Evolutionary conservation across 2,888 invertebrate genomes (phyloP), one percentile per base, ranked within the genome.

Genomic region (Andrena chrysosceles): DNA sequence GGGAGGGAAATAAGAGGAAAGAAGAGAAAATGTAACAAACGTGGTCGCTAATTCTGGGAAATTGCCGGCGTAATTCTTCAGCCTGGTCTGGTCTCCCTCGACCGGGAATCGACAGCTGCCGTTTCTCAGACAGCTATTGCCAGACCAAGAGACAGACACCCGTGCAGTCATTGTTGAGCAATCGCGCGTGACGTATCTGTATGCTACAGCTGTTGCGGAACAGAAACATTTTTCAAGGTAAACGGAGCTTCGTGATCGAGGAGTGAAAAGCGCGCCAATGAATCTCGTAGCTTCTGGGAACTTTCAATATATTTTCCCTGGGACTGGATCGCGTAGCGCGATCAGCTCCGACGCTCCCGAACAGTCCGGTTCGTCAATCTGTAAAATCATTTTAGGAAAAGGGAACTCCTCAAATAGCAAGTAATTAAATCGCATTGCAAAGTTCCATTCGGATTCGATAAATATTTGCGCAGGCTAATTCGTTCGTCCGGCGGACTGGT

Each of bases 21-120:
- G 3, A 2, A n/a, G 16, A 16, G 8, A 26, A n/a, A 33, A 60
- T 60, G 26, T 16, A 49, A 29, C 8, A 29, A 66, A 29, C 26
- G 16, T 29, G 48, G 5, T 10, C 13, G 10, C 26, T 49, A 67
- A 67, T 67, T 67, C 52, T 13, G 26, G 2, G 10, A 52, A 31
- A n/a, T 31, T 67, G 29, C 16, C 13, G 31, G 31, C 3, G 20
- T 5, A 52, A 52, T 52, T 52, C 52, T 23, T 52, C 52, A 20
- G 10, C 5, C n/a, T 49, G 5, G 23, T 16, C 7, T 16, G 31
- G n/a, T 33, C 60, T 31, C 16, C 13, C 33, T 31, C 60, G 31
- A 48, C n/a, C 16, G 26, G 42, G 16, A 66, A 52, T 67, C 26
- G 66, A 67, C 66, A 67, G 66, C 8, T 67, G 66, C 29, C n/a